Percentiles rank a stretch among this genome's conserved stretches.
Conservation (phyloP, 1,140 invertebrate species). For the Copidosoma floridanum region DNA sequence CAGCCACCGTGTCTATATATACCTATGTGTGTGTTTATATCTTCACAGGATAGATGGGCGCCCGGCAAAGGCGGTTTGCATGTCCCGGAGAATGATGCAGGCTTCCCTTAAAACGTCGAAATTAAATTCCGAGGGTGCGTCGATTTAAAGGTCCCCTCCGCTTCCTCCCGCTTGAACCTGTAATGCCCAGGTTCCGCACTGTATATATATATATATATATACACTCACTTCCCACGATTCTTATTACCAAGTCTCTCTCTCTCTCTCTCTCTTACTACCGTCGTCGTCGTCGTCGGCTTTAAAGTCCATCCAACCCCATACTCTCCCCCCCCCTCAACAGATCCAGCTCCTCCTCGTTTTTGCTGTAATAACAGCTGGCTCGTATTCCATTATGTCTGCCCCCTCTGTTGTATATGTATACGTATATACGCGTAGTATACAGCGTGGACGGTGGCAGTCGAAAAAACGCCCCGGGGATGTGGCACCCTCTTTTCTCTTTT, state of each 20-base stretch:
- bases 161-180: constrained; percentile 13
- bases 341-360: neutral
- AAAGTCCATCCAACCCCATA: neutral
- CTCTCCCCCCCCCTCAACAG: neutral
- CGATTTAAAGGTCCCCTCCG: constrained; percentile 19
- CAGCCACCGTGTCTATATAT: too few species aligned
- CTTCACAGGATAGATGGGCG: too few species aligned
- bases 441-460: neutral
- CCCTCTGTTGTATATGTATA: too few species aligned
- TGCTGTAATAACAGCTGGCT: constrained; percentile 20
- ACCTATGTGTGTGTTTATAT: neutral
- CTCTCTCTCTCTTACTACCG: neutral
- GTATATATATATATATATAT: too few species aligned
- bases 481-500: neutral
- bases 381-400: constrained; percentile 20
- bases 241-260: constrained; percentile 22
- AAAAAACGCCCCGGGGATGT: constrained; percentile 16
- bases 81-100: too few species aligned
- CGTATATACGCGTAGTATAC: too few species aligned
- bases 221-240: constrained; percentile 34
- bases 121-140: constrained; percentile 32
- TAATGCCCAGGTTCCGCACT: constrained; percentile 25
- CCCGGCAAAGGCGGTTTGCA: constrained; percentile 9
- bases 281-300: neutral
- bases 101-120: constrained; percentile 32